Evolutionary conservation across 2,797 vertebrate genomes (phyloP).

Genomic region (Anolis apletophallus): DNA sequence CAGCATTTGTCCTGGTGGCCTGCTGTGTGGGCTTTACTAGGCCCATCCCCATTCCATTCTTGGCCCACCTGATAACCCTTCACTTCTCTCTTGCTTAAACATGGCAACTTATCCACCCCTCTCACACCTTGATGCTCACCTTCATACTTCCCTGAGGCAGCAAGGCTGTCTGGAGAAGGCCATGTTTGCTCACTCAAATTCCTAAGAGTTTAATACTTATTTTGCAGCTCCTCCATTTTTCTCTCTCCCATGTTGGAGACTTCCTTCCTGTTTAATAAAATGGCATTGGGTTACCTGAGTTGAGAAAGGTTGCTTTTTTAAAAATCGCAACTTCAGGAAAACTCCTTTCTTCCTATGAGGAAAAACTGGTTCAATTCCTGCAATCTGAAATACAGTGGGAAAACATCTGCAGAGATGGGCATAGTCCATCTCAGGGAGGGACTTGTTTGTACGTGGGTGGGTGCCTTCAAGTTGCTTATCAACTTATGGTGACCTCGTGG

Average conservation of each 20-base stretch:
- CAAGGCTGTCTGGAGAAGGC: not conserved
- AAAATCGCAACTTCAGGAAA: no score
- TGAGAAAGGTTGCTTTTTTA: no score
- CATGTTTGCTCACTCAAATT: not conserved
- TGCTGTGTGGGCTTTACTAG: fast-evolving
- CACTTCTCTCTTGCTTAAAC: not conserved
- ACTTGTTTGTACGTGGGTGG: no score
- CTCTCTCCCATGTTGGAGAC: fast-evolving
- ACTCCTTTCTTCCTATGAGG: not conserved
- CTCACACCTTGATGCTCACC: fast-evolving
- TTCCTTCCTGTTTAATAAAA: not conserved
- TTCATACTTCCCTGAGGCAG: not conserved
- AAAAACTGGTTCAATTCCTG: not conserved
- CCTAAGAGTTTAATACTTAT: constrained; percentile 6
- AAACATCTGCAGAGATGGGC: not conserved
- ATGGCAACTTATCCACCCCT: fast-evolving
- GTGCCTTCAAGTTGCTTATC: no score
- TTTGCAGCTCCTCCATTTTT: not conserved
- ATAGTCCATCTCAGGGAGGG: not conserved
- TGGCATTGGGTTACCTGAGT: no score
- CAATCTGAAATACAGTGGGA: not conserved
- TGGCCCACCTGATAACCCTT: not conserved
- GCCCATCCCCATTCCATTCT: fast-evolving
- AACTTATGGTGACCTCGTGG: no score
- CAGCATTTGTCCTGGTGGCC: fast-evolving